Evolutionary conservation across 2,113 vertebrate genomes (phyloP).

Genomic region (Phasianus colchicus): DNA sequence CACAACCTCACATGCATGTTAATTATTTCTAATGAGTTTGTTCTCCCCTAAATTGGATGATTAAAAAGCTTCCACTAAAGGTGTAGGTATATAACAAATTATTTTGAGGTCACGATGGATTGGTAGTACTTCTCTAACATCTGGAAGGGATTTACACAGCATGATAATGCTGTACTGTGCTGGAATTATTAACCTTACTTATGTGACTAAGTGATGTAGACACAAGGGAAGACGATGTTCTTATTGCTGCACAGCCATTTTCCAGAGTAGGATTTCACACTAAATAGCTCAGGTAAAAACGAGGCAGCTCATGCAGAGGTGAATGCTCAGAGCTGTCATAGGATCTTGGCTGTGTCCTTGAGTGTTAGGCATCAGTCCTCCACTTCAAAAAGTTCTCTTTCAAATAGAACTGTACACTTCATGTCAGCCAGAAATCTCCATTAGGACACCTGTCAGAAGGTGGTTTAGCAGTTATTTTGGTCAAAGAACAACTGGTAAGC

Average conservation of each 20-base stretch:
- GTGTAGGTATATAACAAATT: not conserved
- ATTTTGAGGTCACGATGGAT: not conserved
- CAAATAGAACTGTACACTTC: not conserved
- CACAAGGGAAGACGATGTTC: slow-evolving; percentile 26
- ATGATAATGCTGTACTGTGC: not conserved
- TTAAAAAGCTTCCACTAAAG: not conserved
- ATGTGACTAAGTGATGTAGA: slow-evolving; percentile 29
- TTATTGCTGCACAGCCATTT: slow-evolving; percentile 22
- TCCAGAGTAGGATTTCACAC: slow-evolving; percentile 14
- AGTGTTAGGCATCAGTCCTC: not conserved
- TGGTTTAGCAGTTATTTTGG: not conserved
- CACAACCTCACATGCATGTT: not conserved
- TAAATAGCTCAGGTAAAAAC: slow-evolving; percentile 11
- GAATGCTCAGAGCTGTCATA: slow-evolving; percentile 40
- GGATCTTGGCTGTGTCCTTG: slow-evolving; percentile 6
- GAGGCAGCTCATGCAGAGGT: slow-evolving; percentile 23
- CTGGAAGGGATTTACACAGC: slow-evolving; percentile 15
- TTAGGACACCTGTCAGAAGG: not conserved
- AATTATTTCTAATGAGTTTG: not conserved
- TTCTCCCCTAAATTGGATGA: not conserved
- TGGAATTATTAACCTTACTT: slow-evolving; percentile 31
- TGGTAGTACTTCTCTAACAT: not conserved
- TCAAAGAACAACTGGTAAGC: not conserved
- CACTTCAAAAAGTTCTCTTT: not conserved
- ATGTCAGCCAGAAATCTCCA: not conserved